These are phyloP conservation scores for Trichogramma dendrolimi DNA, from an alignment of 2,888 invertebrate species.

Conservation along the genomic window DNA sequence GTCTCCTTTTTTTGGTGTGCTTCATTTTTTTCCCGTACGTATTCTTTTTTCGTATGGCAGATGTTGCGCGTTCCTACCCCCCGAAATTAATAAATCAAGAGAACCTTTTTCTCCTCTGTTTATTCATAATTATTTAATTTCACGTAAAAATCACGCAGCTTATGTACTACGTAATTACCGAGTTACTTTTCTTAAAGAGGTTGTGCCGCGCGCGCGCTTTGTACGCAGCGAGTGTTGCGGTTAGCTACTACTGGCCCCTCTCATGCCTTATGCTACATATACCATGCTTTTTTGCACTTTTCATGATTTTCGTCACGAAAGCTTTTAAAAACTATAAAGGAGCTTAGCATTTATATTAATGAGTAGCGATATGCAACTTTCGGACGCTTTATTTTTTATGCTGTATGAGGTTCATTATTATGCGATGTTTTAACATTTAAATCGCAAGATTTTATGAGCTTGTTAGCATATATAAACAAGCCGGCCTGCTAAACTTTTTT, in stretches of 20 bases:
- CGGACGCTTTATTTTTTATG: too few relatives aligned
- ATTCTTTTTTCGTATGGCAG: slow-evolving; percentile 2
- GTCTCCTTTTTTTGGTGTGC: too few relatives aligned
- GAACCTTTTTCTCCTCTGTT: too few relatives aligned
- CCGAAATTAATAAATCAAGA: slow-evolving; percentile 18
- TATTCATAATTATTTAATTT: slow-evolving; percentile 6
- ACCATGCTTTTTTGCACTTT: neutral
- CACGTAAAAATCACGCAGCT: slow-evolving; percentile 6
- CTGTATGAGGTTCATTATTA: too few relatives aligned
- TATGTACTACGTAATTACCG: slow-evolving; percentile 13
- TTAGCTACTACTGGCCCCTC: neutral
- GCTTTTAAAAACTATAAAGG: neutral
- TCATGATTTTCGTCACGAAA: slow-evolving; percentile 22
- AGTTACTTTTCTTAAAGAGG: slow-evolving; percentile 14
- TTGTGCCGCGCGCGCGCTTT: neutral
- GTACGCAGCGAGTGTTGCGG: slow-evolving; percentile 1
- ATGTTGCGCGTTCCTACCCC: neutral
- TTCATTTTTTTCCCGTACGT: neutral
- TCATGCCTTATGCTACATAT: neutral
- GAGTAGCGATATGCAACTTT: slow-evolving; percentile 10
- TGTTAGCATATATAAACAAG: too few relatives aligned
- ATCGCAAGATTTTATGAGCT: too few relatives aligned
- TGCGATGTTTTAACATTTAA: too few relatives aligned
- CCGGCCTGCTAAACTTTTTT: too few relatives aligned
- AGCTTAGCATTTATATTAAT: slow-evolving; percentile 19